Base-by-base conservation (phyloP, 23 tunicate genomes). In the Corella eumyota region DNA sequence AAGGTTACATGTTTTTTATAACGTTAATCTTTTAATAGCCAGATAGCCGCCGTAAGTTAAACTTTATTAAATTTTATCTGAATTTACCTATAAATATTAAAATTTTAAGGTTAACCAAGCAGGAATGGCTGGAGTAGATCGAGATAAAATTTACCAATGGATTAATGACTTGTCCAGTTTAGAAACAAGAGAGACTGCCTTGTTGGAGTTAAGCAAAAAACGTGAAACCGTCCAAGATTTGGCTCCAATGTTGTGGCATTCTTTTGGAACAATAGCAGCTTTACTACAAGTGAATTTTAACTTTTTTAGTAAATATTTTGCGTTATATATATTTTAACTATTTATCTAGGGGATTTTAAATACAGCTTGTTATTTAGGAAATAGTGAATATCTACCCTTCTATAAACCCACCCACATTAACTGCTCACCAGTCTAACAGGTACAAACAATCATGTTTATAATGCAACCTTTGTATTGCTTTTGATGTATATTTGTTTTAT, bases 181-280 rank as follows among this genome's bases (percentile, higher is more conserved):
- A 32, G 98, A 92, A 51, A 92, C 93, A 2, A 46, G 98, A n/a
- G 98, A 92, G 55, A 56, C 93, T 30, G 98, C 98, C 26, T 68
- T 92, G 36, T 52, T 92, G 50, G 98, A 92, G 62, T 63, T 92
- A 23, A 75, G 86, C 62, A 92, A 92, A 64, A 92, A 81, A 56
- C 76, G 98, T 30, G 98, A 92, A 71, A 76, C 85, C 1, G 93
- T 92, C 22, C 92, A 90, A 45, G 92, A 81, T 49, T 76, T 92
- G 51, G 98, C 98, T 9, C 93, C 98, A 25, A 92, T 92, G 98
- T 56, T 92, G 25, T 92, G 98, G 98, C 98, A 92, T 59, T 92
- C 98, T 26, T 92, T 92, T 72, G 98, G 98, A 59, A 92, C 98
- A 32, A 82, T 92, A 25, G 98, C 98, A 26, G 95, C 78, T 28